Percentiles rank a stretch among this genome's conserved stretches.
Evolutionary conservation across 2,888 invertebrate genomes (phyloP).

Genomic region (Dioctria rufipes): DNA sequence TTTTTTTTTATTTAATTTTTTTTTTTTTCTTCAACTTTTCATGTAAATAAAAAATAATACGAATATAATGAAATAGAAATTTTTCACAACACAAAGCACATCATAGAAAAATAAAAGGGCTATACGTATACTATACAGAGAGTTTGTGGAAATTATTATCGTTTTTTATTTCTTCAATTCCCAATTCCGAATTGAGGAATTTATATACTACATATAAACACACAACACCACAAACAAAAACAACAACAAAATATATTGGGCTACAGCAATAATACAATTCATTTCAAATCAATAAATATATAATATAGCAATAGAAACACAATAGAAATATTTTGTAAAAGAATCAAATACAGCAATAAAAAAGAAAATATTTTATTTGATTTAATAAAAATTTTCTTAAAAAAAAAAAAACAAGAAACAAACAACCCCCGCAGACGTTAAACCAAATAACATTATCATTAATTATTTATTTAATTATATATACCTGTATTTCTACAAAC

Average conservation of each 20-base stretch:
- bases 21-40: neutral
- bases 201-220: neutral
- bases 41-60: neutral
- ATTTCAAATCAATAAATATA: neutral
- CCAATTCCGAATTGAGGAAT: too few species aligned
- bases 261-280: constrained; percentile 15
- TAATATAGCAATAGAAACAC: constrained; percentile 6
- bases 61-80: too few species aligned
- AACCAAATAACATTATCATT: neutral
- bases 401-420: neutral
- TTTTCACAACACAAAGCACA: neutral
- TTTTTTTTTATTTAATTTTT: neutral
- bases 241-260: constrained; percentile 23
- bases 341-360: neutral
- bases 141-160: neutral
- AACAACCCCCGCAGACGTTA: neutral
- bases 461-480: neutral
- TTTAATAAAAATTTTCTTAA: too few species aligned
- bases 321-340: neutral
- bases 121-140: neutral
- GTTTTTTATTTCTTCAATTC: neutral
- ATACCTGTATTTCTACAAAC: neutral
- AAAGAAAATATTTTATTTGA: too few species aligned
- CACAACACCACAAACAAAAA: neutral
- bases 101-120: constrained; percentile 9